Evolutionary conservation across 2,888 invertebrate species (phyloP).

Genomic region (Odontomyia ornata): DNA sequence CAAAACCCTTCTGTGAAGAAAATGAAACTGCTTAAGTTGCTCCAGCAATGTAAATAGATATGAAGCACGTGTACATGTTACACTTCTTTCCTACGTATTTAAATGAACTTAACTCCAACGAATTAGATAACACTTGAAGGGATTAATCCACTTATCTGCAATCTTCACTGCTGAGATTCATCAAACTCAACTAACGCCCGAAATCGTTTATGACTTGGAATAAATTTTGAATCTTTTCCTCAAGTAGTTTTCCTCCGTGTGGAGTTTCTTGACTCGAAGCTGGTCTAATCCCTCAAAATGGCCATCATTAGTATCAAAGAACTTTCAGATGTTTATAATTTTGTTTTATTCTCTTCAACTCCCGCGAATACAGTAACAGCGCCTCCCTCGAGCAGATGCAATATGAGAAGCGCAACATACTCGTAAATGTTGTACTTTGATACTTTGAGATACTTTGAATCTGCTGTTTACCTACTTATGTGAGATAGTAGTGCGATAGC

Average conservation of each 20-base stretch:
- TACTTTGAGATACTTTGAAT: conserved; percentile 31
- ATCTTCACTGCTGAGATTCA: neutral
- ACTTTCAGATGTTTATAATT: conserved; percentile 28
- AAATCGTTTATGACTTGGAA: conserved; percentile 27
- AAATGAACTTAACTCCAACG: conserved; percentile 23
- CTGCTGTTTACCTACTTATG: conserved; percentile 40
- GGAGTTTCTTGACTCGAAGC: neutral
- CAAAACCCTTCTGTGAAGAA: neutral
- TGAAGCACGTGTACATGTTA: conserved; percentile 27
- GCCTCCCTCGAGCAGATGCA: conserved; percentile 5
- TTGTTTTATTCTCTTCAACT: neutral
- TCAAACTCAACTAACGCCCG: neutral
- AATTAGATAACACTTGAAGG: conserved; percentile 35
- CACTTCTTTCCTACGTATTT: conserved; percentile 21
- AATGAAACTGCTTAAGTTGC: neutral
- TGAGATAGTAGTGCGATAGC: conserved; percentile 16
- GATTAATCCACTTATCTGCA: conserved; percentile 34
- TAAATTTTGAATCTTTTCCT: conserved; percentile 22
- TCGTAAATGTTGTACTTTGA: conserved; percentile 30
- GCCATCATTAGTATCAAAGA: neutral
- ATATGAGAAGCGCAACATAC: conserved; percentile 20
- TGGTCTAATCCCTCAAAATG: neutral
- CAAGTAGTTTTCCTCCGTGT: neutral
- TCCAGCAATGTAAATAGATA: neutral
- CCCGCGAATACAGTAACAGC: neutral